A percentile compares a stretch with the other conserved stretches of the same genome.
phyloP scores from a whole-genome alignment of 2,797 vertebrate species.

The Lophius americanus region DNA sequence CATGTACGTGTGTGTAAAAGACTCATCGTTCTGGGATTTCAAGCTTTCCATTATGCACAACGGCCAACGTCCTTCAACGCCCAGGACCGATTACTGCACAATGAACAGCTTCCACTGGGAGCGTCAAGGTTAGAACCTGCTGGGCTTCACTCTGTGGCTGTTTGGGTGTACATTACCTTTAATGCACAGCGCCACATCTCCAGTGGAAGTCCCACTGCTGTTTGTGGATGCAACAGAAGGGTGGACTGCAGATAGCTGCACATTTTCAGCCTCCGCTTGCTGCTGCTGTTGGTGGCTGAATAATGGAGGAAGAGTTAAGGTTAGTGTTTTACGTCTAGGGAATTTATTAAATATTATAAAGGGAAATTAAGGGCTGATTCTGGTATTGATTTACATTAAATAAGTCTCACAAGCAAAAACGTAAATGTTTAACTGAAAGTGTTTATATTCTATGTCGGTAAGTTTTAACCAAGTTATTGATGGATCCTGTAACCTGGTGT shows the following conservation, averaged over 20 bases:
- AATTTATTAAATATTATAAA: neutral
- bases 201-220: slow-evolving; percentile 15
- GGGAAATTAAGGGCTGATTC: neutral
- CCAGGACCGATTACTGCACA: slow-evolving; percentile 20
- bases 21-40: slow-evolving; percentile 28
- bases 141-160: slow-evolving; percentile 5
- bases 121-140: slow-evolving; percentile 22
- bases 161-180: slow-evolving; percentile 40
- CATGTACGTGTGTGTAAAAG: slow-evolving; percentile 20
- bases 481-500: too few species aligned
- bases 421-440: too few species aligned
- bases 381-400: neutral
- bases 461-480: too few species aligned
- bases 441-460: too few species aligned
- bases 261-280: slow-evolving; percentile 16
- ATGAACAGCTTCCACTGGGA: slow-evolving; percentile 20
- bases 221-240: slow-evolving; percentile 32
- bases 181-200: slow-evolving; percentile 37
- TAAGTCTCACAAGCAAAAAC: too few species aligned
- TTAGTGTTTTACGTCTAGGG: neutral
- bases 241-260: slow-evolving; percentile 20
- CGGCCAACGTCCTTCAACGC: slow-evolving; percentile 32
- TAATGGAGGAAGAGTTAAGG: neutral
- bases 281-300: neutral
- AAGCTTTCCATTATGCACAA: slow-evolving; percentile 21